These are phyloP conservation scores for Arion vulgaris DNA, from an alignment of 1,140 invertebrate species.

Conservation along the genomic window DNA sequence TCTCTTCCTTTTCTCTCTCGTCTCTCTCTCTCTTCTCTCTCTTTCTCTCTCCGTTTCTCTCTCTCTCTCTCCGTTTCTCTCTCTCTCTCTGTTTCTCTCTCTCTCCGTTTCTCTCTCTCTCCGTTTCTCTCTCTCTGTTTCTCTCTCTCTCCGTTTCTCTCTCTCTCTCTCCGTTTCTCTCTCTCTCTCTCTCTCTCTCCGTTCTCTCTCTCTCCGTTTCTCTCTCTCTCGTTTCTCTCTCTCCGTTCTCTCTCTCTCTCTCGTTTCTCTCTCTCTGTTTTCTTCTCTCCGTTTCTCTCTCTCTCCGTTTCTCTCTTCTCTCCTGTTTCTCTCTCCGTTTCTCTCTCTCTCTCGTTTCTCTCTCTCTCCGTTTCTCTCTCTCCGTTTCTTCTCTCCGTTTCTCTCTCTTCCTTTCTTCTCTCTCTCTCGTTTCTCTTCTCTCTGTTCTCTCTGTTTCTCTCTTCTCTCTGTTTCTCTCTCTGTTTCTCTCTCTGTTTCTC, in stretches of 20 bases:
- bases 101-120: background rate
- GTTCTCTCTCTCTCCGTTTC: background rate
- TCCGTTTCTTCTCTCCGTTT: background rate
- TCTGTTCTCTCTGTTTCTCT: background rate
- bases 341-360: too few species aligned
- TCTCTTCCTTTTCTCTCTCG: too few species aligned
- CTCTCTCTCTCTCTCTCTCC: background rate
- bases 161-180: background rate
- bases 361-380: background rate
- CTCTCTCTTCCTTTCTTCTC: background rate
- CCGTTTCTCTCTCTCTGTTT: too few species aligned
- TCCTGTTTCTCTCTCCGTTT: too few species aligned
- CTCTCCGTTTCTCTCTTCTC: background rate
- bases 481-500: background rate
- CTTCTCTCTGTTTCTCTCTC: background rate
- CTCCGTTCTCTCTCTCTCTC: background rate
- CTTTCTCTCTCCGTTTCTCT: background rate
- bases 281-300: background rate
- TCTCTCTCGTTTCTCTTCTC: background rate
- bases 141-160: background rate
- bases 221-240: background rate
- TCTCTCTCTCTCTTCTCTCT: too few species aligned
- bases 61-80: background rate
- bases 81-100: too few species aligned
- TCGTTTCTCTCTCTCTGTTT: background rate